These are phyloP conservation scores for Myrmecobius fasciatus DNA, from an alignment of 2,113 vertebrate genomes.

Conservation along the genomic window DNA sequence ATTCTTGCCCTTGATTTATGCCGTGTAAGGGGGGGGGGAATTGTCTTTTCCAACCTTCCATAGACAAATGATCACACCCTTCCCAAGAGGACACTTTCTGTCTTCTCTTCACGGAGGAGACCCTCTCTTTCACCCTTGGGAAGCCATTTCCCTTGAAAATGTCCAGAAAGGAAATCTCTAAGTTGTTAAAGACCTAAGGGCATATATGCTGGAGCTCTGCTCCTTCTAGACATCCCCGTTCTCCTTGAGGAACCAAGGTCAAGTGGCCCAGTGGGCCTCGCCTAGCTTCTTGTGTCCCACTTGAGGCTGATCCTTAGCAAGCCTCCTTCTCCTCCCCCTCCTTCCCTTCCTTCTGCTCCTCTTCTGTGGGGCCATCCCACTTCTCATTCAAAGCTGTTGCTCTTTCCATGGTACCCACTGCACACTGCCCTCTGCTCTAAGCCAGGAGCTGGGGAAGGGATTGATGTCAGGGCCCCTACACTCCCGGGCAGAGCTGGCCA, in stretches of 20 bases:
- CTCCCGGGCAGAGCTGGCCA: background rate
- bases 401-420: background rate
- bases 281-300: background rate
- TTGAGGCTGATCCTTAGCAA: background rate
- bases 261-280: background rate
- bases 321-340: too few species aligned
- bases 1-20: background rate
- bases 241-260: background rate
- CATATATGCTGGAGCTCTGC: background rate
- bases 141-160: background rate
- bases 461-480: background rate
- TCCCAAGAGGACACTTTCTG: background rate
- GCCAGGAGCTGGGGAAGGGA: background rate
- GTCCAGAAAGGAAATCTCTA: background rate
- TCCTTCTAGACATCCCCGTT: background rate
- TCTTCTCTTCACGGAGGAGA: background rate
- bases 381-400: background rate
- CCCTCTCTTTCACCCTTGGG: background rate
- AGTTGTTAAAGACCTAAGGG: background rate
- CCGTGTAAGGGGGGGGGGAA: background rate
- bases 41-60: background rate
- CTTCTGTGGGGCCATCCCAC: too few species aligned
- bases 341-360: too few species aligned
- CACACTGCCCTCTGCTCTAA: background rate
- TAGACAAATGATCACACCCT: background rate